Percentiles rank a stretch among this genome's conserved stretches.
These are phyloP conservation scores for Druceiella hillmani DNA, from an alignment of 2,888 invertebrate species.

Conservation along the genomic window DNA sequence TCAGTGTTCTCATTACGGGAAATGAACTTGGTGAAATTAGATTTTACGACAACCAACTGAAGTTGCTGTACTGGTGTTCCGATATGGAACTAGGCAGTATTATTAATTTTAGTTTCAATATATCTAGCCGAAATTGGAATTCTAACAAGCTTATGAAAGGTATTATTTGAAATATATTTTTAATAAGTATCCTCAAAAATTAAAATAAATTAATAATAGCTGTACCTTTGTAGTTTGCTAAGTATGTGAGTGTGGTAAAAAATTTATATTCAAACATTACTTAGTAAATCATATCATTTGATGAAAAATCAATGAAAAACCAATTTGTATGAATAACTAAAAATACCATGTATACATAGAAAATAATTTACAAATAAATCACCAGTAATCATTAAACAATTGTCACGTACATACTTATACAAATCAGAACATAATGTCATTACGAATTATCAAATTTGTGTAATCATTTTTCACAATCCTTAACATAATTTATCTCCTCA, in stretches of 20 bases:
- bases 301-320: background rate
- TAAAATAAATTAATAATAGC: no score
- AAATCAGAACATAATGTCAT: no score
- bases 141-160: constrained; percentile 10
- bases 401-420: no score
- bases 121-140: constrained; percentile 22
- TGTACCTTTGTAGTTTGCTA: no score
- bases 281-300: background rate
- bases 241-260: background rate
- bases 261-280: background rate
- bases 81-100: constrained; percentile 44
- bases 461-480: no score
- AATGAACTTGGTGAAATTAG: constrained; percentile 49
- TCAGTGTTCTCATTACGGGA: constrained; percentile 51
- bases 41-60: constrained; percentile 55
- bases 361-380: no score
- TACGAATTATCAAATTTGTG: no score
- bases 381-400: no score
- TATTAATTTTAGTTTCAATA: constrained; percentile 48
- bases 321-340: no score
- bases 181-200: background rate
- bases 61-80: constrained; percentile 53
- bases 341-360: no score
- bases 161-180: constrained; percentile 9
- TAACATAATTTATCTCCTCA: no score